Evolutionary conservation across 2,888 invertebrate species (phyloP), one percentile per base, ranked within the genome.

Genomic region (Pediacus dermestoides): DNA sequence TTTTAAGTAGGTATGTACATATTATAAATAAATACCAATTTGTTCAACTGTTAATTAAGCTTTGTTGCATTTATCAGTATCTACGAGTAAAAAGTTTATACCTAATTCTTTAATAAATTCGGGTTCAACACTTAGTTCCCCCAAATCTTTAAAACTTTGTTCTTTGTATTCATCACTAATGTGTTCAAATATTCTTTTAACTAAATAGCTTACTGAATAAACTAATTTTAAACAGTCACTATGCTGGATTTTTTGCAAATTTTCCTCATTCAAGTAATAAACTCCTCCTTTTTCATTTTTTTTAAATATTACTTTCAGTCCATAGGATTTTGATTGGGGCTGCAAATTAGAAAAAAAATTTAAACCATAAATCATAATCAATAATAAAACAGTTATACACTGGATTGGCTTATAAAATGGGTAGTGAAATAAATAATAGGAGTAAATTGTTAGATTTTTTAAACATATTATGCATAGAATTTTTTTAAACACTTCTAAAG

Each of bases 51-150:
- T n/a, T n/a, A n/a, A 18, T 8, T 6, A 6, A 8, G 21, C 21
- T 18, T 18, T 18, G 6, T 8, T 8, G 21, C 6, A 18, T 8
- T 18, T 18, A 7, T 18, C 6, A 18, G 8, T 7, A 18, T 18
- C 21, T 18, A 6, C 6, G 8, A 18, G 8, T 18, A 8, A 8
- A 8, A 18, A 18, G n/a, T n/a, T n/a, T 18, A n/a, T 47, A 65
- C 65, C 62, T 35, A 67, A 43, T 38, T 57, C 55, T 40, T 60
- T 60, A n/a, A 67, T 58, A 46, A 66, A 66, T 28, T 55, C 60
- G 0, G 55, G 53, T 48, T 66, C 67, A 7, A 51, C 46, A 9
- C 61, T 57, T 11, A 63, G 42, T 34, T 58, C 53, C 7, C 44
- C 42, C 6, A 67, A 43, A 14, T 60, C 55, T 3, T 60, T 49